Evolutionary conservation across 2,113 vertebrate genomes (phyloP).

Genomic region (Neotragus moschatus): DNA sequence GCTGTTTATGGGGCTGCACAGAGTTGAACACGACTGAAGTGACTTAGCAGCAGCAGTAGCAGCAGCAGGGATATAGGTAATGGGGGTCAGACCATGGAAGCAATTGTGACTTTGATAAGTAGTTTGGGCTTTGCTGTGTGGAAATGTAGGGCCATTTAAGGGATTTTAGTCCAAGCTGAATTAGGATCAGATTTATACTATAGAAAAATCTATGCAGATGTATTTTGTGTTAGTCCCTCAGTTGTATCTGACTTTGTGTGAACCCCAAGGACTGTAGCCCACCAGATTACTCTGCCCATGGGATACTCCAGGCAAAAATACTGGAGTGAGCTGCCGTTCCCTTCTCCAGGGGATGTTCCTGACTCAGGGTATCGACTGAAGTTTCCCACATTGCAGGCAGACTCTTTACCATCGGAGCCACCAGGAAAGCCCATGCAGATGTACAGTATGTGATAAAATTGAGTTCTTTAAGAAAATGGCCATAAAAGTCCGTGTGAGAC

Average conservation of each 20-base stretch:
- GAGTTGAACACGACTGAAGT: too few relatives aligned
- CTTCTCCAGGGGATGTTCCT: background rate
- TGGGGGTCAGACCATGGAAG: background rate
- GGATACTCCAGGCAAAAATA: background rate
- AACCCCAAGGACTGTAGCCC: background rate
- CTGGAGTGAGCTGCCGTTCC: background rate
- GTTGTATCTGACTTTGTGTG: background rate
- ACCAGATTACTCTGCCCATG: background rate
- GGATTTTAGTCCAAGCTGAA: background rate
- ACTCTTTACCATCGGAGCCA: fast-evolving
- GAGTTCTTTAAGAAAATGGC: background rate
- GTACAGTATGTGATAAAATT: background rate
- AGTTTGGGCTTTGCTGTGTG: background rate
- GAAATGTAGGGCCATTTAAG: background rate
- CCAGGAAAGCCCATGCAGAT: background rate
- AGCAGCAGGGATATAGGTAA: background rate
- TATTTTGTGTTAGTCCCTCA: background rate
- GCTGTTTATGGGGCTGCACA: too few relatives aligned
- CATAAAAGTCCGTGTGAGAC: background rate
- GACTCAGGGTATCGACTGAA: background rate
- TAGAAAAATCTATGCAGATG: background rate
- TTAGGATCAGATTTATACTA: background rate
- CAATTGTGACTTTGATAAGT: background rate
- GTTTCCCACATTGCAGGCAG: background rate
- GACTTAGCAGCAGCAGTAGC: too few relatives aligned